A percentile compares a stretch with the other conserved stretches of the same genome.
Evolutionary conservation across 2,797 vertebrate species (phyloP).

Genomic region (Coreius guichenoti): DNA sequence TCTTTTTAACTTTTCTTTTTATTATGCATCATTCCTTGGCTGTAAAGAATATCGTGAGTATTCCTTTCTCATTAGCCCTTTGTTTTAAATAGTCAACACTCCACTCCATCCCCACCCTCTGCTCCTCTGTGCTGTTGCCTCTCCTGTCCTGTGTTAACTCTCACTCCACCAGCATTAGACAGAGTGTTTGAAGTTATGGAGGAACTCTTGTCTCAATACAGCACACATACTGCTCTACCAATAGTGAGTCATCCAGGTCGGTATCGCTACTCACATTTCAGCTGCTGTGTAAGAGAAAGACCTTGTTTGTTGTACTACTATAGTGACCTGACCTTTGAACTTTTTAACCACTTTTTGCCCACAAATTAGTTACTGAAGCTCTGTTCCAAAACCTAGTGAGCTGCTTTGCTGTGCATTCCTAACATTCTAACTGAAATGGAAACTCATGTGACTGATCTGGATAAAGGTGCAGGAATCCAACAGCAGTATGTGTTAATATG

Average conservation of each 20-base stretch:
- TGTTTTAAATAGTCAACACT: slow-evolving; percentile 16
- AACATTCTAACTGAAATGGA: not conserved
- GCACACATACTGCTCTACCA: slow-evolving; percentile 1
- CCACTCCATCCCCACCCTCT: slow-evolving; percentile 29
- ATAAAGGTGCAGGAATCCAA: not conserved
- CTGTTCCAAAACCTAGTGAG: not conserved
- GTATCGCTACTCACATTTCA: not conserved
- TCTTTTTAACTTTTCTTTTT: slow-evolving; percentile 5
- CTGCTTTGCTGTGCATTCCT: not conserved
- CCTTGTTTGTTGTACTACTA: not conserved
- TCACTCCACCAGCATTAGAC: slow-evolving; percentile 38
- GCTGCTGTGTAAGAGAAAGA: not conserved
- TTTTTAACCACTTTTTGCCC: not conserved
- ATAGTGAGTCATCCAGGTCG: not conserved
- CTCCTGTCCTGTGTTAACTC: slow-evolving; percentile 37
- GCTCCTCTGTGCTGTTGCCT: slow-evolving; percentile 39
- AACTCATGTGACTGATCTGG: not conserved
- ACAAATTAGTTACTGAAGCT: slow-evolving; percentile 1
- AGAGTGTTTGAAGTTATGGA: slow-evolving; percentile 63
- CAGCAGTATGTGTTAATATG: not conserved
- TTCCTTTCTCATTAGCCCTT: slow-evolving; percentile 18
- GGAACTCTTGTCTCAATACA: slow-evolving; percentile 12
- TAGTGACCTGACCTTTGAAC: not conserved
- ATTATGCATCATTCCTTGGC: not conserved
- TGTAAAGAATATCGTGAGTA: slow-evolving; percentile 65